These are phyloP conservation scores for Callyntrura guangdongensis DNA, from an alignment of 2,888 invertebrate genomes.

Conservation along the genomic window DNA sequence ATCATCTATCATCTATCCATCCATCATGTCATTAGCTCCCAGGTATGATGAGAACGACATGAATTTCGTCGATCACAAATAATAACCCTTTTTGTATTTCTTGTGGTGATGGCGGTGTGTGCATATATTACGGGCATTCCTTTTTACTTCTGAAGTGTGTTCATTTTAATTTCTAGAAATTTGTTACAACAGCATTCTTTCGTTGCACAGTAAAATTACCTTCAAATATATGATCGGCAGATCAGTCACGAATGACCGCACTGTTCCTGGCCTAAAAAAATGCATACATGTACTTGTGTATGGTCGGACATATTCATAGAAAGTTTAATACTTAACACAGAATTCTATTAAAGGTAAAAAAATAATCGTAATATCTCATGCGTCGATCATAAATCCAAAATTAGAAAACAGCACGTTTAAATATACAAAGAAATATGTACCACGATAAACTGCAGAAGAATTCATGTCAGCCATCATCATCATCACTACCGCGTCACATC, in stretches of 20 bases:
- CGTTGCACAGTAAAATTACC: constrained; percentile 34
- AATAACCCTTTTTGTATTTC: constrained; percentile 35
- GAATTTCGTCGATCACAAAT: constrained; percentile 44
- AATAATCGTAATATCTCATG: constrained; percentile 77
- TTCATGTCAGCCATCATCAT: constrained; percentile 59
- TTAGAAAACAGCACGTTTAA: constrained; percentile 74
- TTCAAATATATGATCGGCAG: constrained; percentile 9
- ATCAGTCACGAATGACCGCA: constrained; percentile 45
- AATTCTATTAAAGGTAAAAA: constrained; percentile 1
- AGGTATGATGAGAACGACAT: constrained; percentile 45
- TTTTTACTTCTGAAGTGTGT: constrained; percentile 41
- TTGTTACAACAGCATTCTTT: constrained; percentile 59
- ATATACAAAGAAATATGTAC: neutral
- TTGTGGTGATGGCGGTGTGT: constrained; percentile 7
- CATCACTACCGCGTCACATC: constrained; percentile 35
- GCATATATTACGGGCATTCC: neutral
- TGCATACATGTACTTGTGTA: neutral
- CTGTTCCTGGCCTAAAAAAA: neutral
- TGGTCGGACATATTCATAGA: too few species aligned
- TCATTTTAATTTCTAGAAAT: constrained; percentile 65
- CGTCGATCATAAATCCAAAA: constrained; percentile 72
- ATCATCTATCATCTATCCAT: constrained; percentile 83
- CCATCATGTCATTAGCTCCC: constrained; percentile 80
- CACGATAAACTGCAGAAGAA: neutral
- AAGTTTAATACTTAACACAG: too few species aligned